A percentile compares a stretch with the other conserved stretches of the same genome.
These are phyloP conservation scores for Arrhamphus sclerolepis DNA, from an alignment of 2,797 vertebrate species.

Conservation along the genomic window DNA sequence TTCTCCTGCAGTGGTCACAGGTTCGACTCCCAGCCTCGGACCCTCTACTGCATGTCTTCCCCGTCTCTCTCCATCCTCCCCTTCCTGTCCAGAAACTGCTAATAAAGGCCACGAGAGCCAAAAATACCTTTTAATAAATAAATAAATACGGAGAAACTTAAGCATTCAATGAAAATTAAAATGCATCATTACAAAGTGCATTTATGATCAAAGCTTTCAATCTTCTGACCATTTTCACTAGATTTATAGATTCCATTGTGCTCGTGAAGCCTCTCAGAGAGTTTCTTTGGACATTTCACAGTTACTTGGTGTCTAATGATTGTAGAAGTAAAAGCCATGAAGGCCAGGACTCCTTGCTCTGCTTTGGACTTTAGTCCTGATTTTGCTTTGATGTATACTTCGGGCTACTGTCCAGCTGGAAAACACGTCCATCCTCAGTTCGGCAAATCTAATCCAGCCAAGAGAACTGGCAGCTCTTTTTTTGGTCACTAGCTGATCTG, in stretches of 20 bases:
- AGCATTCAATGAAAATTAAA: too few species aligned
- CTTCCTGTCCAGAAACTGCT: too few species aligned
- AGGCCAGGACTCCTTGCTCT: conserved; percentile 5
- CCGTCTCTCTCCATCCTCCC: too few species aligned
- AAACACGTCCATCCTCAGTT: not conserved
- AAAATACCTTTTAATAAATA: too few species aligned
- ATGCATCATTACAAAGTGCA: too few species aligned
- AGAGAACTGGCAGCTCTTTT: not conserved
- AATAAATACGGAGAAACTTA: too few species aligned
- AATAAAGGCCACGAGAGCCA: too few species aligned
- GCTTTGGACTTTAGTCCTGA: conserved; percentile 28
- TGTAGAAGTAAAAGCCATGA: conserved; percentile 1
- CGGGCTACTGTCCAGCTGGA: conserved; percentile 17
- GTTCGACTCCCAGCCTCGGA: too few species aligned
- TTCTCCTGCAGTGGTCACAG: too few species aligned
- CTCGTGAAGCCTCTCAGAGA: not conserved
- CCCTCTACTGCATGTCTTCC: too few species aligned
- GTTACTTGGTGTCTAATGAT: conserved; percentile 20
- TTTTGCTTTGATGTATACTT: conserved; percentile 33
- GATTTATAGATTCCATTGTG: conserved; percentile 1
- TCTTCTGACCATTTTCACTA: too few species aligned
- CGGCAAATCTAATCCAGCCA: not conserved
- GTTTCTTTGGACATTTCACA: conserved; percentile 13
- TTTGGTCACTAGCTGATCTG: not conserved
- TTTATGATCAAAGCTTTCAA: too few species aligned